Conservation (phyloP, 2,797 vertebrate genomes). For the Arctocebus calabarensis region DNA sequence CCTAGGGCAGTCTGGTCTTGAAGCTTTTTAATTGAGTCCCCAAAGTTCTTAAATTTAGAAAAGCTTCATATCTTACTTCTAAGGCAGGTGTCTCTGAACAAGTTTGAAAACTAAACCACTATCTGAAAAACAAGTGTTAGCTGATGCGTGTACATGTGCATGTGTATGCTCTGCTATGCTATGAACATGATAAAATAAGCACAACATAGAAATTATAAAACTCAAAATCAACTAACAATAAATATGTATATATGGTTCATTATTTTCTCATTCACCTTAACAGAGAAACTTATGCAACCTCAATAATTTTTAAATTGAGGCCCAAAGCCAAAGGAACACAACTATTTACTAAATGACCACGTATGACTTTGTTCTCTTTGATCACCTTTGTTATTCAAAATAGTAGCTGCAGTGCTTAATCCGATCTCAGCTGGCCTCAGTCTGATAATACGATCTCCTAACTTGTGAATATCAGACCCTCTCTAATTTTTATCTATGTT, state of each 20-base stretch:
- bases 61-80: neutral
- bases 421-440: neutral
- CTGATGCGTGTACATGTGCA: neutral
- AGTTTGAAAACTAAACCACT: neutral
- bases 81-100: neutral
- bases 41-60: neutral
- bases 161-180: neutral
- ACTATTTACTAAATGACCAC: neutral
- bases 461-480: neutral
- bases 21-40: neutral
- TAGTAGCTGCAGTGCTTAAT: neutral
- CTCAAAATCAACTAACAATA: neutral
- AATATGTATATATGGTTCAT: neutral
- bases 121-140: neutral
- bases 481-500: neutral
- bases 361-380: neutral
- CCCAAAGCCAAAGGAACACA: neutral
- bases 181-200: neutral
- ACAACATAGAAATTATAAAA: neutral
- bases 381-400: neutral
- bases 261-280: neutral
- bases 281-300: neutral
- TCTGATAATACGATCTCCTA: neutral
- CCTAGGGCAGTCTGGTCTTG: neutral
- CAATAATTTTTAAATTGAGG: neutral